phyloP scores from a whole-genome alignment of 64 coral and sea anemone species.

The Exaiptasia diaphana region DNA sequence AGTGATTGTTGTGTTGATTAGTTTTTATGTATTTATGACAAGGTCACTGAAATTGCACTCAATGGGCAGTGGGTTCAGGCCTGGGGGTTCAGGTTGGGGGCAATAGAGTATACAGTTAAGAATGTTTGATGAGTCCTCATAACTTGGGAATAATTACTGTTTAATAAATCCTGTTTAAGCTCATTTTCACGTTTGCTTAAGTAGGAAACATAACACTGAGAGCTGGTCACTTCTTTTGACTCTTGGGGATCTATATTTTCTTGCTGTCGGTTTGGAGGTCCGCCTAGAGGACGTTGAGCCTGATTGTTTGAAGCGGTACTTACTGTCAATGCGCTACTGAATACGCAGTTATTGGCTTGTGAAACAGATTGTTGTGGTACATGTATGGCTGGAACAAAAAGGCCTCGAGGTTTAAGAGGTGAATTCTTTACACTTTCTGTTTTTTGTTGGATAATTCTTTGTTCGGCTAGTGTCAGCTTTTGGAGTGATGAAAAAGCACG shows the following conservation, averaged over 20 bases:
- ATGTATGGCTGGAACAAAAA: neutral
- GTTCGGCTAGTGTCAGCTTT: conserved; percentile 14
- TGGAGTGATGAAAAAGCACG: conserved; percentile 25
- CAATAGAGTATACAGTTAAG: too few species aligned
- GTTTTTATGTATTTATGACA: too few species aligned
- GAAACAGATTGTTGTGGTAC: neutral
- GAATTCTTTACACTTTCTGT: neutral
- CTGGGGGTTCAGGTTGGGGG: too few species aligned
- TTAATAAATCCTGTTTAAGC: conserved; percentile 4
- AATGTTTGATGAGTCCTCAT: too few species aligned
- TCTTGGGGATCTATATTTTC: neutral
- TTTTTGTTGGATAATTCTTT: conserved; percentile 31
- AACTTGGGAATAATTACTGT: too few species aligned
- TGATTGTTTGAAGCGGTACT: neutral
- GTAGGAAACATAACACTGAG: neutral
- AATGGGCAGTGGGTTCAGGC: too few species aligned
- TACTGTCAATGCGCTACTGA: neutral
- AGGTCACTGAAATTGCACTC: too few species aligned
- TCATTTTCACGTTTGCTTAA: neutral
- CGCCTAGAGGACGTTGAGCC: neutral
- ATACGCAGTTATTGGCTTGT: neutral
- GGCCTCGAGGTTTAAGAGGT: neutral
- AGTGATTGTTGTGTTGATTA: too few species aligned
- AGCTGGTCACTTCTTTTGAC: too few species aligned
- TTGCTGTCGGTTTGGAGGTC: neutral